Conservation (phyloP, 2,797 vertebrate species). For the Anableps anableps region DNA sequence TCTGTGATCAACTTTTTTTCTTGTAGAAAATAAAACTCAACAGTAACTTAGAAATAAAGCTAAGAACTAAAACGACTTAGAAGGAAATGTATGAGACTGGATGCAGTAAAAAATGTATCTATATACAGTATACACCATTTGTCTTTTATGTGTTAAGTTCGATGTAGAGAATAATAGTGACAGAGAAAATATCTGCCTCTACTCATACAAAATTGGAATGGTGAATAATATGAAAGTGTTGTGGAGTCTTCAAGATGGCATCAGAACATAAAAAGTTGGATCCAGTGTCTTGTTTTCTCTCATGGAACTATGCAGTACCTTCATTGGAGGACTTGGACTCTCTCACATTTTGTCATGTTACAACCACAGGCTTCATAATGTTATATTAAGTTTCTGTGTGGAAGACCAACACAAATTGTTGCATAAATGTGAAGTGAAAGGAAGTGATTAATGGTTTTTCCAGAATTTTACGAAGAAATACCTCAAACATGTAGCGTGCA, state of each 20-base stretch:
- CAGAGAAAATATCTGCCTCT: constrained; percentile 49
- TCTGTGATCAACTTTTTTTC: neutral
- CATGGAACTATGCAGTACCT: neutral
- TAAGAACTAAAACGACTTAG: neutral
- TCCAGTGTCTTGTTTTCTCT: constrained; percentile 2
- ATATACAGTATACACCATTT: constrained; percentile 16
- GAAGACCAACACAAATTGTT: neutral
- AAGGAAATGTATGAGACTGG: constrained; percentile 16
- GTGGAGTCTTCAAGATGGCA: constrained; percentile 21
- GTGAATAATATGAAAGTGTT: constrained; percentile 37
- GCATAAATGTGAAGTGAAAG: neutral
- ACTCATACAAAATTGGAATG: constrained; percentile 25
- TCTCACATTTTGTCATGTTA: neutral
- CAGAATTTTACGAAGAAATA: neutral
- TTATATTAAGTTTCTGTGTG: neutral
- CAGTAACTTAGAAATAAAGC: neutral
- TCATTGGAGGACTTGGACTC: neutral
- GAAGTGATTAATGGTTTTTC: neutral
- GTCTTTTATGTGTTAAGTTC: constrained; percentile 31
- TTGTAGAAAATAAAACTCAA: neutral
- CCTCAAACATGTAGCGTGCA: neutral
- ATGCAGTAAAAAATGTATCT: neutral
- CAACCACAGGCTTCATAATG: neutral
- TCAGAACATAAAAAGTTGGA: neutral
- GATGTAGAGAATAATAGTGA: constrained; percentile 17